Evolutionary conservation across 2,888 invertebrate genomes (phyloP).

Genomic region (Troides helena): DNA sequence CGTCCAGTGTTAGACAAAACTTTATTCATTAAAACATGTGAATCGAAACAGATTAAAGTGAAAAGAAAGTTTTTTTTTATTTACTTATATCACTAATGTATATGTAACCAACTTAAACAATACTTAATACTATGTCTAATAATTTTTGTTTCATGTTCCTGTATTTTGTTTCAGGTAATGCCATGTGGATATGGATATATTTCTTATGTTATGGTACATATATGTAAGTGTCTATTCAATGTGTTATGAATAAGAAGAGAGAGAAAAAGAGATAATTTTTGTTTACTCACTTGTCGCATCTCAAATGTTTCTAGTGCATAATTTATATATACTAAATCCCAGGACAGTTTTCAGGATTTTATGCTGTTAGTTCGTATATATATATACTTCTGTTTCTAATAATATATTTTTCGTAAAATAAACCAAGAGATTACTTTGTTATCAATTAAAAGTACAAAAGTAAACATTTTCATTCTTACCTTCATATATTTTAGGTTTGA

Average conservation of each 20-base stretch:
- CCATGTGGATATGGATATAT: neutral
- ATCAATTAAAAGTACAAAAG: neutral
- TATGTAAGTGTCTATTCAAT: no score
- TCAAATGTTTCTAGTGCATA: no score
- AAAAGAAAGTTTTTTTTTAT: neutral
- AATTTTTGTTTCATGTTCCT: neutral
- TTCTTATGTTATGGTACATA: neutral
- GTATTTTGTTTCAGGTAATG: neutral
- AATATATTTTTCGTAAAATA: neutral
- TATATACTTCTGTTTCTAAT: neutral
- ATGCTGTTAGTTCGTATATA: no score
- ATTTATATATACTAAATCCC: no score
- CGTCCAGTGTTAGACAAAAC: no score
- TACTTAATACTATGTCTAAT: neutral
- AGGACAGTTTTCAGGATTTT: no score
- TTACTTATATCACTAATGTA: neutral
- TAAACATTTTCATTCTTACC: neutral
- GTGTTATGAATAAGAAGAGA: no score
- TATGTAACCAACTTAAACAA: neutral
- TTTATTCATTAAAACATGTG: no score
- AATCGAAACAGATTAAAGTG: neutral
- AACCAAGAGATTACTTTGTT: neutral
- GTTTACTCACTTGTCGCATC: no score
- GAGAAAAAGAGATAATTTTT: no score
- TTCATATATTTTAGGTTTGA: slow-evolving; percentile 7